Conservation (phyloP, 2,797 vertebrate species). For the Artibeus lituratus region DNA sequence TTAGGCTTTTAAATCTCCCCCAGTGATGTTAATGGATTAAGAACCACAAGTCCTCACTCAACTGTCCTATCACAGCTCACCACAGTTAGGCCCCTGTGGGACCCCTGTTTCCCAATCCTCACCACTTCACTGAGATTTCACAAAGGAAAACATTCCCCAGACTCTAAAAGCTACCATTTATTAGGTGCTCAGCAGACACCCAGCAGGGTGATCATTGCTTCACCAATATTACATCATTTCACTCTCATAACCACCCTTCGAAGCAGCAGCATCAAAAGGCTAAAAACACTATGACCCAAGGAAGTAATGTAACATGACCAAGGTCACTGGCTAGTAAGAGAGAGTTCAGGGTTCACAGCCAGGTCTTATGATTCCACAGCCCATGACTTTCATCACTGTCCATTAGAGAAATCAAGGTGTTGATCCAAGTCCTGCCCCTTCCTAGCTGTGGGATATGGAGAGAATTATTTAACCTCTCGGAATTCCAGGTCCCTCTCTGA, state of each 20-base stretch:
- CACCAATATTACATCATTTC: neutral
- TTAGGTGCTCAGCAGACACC: neutral
- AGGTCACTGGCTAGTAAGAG: neutral
- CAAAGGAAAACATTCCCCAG: neutral
- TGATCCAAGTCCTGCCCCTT: neutral
- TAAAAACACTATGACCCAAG: neutral
- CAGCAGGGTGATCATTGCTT: neutral
- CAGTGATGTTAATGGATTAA: neutral
- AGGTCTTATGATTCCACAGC: neutral
- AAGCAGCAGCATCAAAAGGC: neutral
- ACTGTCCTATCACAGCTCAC: neutral
- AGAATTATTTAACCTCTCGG: neutral
- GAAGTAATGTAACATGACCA: neutral
- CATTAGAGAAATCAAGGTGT: conserved; percentile 10
- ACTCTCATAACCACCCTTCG: neutral
- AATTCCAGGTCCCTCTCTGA: neutral
- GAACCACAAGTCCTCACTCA: neutral
- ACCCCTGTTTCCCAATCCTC: neutral
- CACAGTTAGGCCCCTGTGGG: neutral
- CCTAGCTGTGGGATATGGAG: neutral
- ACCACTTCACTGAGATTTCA: neutral
- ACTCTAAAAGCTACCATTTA: neutral
- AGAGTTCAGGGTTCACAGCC: neutral
- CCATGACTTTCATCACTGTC: neutral
- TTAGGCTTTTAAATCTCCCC: neutral